Conservation (phyloP, 2,113 vertebrate species). For the Thamnaconus septentrionalis region DNA sequence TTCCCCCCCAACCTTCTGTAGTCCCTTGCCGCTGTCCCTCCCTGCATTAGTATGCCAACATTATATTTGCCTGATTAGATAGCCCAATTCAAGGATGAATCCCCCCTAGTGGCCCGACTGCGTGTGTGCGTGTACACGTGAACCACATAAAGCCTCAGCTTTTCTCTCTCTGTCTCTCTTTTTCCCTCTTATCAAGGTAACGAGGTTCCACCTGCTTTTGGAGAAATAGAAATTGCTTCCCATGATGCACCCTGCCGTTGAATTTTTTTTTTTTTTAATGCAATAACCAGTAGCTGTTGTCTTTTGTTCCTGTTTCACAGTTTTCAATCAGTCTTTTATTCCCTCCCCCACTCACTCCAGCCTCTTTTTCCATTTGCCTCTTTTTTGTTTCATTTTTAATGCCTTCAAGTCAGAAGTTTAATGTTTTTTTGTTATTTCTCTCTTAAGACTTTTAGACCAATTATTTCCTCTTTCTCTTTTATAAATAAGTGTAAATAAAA, state of each 20-base stretch:
- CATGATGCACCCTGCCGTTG: constrained; percentile 8
- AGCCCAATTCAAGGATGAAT: constrained; percentile 70
- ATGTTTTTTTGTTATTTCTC: too few relatives aligned
- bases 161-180: background rate
- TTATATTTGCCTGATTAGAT: constrained; percentile 73
- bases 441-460: too few relatives aligned
- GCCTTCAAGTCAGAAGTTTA: too few relatives aligned
- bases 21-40: constrained; percentile 29
- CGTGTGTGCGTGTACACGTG: background rate
- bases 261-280: constrained; percentile 28
- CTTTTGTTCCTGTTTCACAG: background rate
- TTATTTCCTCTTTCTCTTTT: too few relatives aligned
- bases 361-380: too few relatives aligned
- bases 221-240: constrained; percentile 45
- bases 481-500: too few relatives aligned
- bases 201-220: constrained; percentile 48
- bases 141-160: constrained; percentile 8
- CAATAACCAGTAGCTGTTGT: constrained; percentile 21
- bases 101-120: constrained; percentile 49
- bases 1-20: constrained; percentile 22
- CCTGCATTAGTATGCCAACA: constrained; percentile 69
- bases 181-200: constrained; percentile 44
- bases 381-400: too few relatives aligned
- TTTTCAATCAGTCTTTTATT: too few relatives aligned
- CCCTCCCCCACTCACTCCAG: too few relatives aligned